Base-by-base conservation (phyloP, 2,888 invertebrate species). In the Tipula lateralis region DNA sequence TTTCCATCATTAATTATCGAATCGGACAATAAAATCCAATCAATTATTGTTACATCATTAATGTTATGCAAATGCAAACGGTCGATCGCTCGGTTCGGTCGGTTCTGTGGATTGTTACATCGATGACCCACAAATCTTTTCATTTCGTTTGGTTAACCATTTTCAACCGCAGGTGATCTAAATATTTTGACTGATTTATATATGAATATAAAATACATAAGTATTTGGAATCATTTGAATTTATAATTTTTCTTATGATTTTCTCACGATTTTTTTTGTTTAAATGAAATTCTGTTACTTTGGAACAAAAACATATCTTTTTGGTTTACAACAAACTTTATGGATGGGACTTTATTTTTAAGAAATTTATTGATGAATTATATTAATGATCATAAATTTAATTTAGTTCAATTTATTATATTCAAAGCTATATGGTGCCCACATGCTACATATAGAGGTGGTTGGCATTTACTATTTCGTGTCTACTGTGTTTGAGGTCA, bases 151-250 rank as follows among this genome's bases (percentile, higher is more conserved):
- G n/a, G 5, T 9, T 66, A 66, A 19, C 24, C 6, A 66, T 19
- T 66, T 66, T 24, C 24, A 66, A 66, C 66, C 66, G 24, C 66
- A 66, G 66, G 66, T 66, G 66, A 66, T 66, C 66, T 66, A 66
- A 66, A 66, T 66, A 24, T 19, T 66, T 66, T 66, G 66, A 66
- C 66, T 66, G 66, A 66, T 66, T 66, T 66, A 66, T 66, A 66
- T 16, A 44, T 5, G 16, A 44, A n/a, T 24, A 50, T 16, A 50
- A 24, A 24, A 66, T 50, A 19, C 24, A 66, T 24, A 66, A 66
- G 66, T 9, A 24, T 66, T 66, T 66, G 19, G 9, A 7, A 66
- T 24, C 7, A 66, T 66, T 66, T 66, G 66, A 66, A 66, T 66
- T 66, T 66, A 66, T 66, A 66, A 66, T 66, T 66, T 44, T 66